These are phyloP conservation scores for Diorhabda elongata DNA, from an alignment of 1,140 invertebrate species.

Conservation along the genomic window DNA sequence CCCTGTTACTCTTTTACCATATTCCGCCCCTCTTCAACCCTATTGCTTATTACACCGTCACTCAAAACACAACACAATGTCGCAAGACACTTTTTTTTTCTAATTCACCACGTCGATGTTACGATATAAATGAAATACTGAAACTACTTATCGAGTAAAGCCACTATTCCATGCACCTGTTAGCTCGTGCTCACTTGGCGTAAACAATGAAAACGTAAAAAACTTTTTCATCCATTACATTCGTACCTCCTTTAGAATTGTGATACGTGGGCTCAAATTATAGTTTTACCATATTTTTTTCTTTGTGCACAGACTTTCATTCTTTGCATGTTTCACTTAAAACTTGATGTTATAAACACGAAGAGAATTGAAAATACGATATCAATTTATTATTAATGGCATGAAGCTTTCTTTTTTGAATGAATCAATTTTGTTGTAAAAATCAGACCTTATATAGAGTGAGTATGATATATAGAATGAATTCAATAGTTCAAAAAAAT, in stretches of 20 bases:
- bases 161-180: constrained; percentile 29
- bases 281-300: too few species aligned
- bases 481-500: too few species aligned
- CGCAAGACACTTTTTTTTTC: background rate
- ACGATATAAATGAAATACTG: constrained; percentile 29
- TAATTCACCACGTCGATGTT: constrained; percentile 15
- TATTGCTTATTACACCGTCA: constrained; percentile 3
- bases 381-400: too few species aligned
- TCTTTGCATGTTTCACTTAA: too few species aligned
- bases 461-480: too few species aligned
- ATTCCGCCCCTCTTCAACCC: background rate
- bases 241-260: background rate
- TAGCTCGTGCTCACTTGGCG: constrained; percentile 31
- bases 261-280: background rate
- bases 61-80: background rate
- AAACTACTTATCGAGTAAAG: constrained; percentile 20
- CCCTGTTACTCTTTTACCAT: background rate
- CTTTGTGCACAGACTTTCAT: too few species aligned
- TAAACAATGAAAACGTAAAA: constrained; percentile 26
- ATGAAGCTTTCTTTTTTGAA: too few species aligned
- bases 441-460: too few species aligned
- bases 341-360: too few species aligned
- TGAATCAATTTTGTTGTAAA: too few species aligned
- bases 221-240: constrained; percentile 9
- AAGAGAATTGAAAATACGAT: too few species aligned